phyloP scores from a whole-genome alignment of 2,888 invertebrate genomes.

The Dermolepida albohirtum region DNA sequence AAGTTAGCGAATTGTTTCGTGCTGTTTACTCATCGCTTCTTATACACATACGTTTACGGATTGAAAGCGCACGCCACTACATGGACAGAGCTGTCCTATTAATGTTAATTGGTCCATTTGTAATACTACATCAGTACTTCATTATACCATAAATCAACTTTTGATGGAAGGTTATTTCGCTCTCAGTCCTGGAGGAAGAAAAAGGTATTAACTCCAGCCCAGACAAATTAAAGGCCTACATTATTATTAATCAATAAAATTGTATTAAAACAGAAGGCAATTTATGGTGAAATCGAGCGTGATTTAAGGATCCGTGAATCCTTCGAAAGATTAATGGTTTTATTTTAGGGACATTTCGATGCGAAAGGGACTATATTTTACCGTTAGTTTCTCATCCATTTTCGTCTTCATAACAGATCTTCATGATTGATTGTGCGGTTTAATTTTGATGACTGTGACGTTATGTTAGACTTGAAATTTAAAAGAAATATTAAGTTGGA shows the following conservation, averaged over 20 bases:
- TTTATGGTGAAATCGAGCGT: slow-evolving; percentile 27
- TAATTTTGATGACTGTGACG: too few species aligned
- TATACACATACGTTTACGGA: too few species aligned
- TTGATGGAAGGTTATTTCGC: slow-evolving; percentile 32
- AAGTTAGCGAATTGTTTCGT: too few species aligned
- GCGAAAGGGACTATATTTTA: slow-evolving; percentile 3
- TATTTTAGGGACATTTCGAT: slow-evolving; percentile 19
- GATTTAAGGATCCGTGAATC: slow-evolving; percentile 21
- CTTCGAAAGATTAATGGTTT: slow-evolving; percentile 23
- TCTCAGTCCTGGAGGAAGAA: neutral
- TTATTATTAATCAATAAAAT: slow-evolving; percentile 35
- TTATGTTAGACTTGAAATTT: too few species aligned
- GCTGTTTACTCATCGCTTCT: too few species aligned
- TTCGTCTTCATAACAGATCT: too few species aligned
- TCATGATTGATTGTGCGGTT: too few species aligned
- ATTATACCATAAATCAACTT: slow-evolving; percentile 55
- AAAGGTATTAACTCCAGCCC: slow-evolving; percentile 7
- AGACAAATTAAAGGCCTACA: slow-evolving; percentile 22
- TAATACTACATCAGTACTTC: slow-evolving; percentile 51
- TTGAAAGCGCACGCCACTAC: slow-evolving; percentile 38
- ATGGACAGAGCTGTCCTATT: slow-evolving; percentile 53
- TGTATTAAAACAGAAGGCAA: slow-evolving; percentile 23
- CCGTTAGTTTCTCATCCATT: neutral
- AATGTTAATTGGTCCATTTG: slow-evolving; percentile 55
- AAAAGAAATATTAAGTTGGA: too few species aligned